A percentile compares a stretch with the other conserved stretches of the same genome.
phyloP scores from a whole-genome alignment of 1,140 invertebrate species.

The Maconellicoccus hirsutus region DNA sequence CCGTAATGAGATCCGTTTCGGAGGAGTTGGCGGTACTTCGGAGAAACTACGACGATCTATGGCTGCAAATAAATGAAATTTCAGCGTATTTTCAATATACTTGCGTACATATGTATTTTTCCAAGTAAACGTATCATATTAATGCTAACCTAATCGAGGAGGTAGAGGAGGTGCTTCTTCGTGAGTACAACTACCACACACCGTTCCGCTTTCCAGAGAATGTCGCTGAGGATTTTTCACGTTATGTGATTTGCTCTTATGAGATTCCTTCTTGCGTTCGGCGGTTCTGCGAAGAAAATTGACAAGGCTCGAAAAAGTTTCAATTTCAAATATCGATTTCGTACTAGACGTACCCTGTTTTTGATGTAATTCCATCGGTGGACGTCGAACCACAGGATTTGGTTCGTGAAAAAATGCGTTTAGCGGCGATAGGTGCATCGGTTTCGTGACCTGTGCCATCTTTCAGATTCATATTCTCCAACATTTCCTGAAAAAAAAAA shows the following conservation, averaged over 20 bases:
- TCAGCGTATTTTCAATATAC: no score
- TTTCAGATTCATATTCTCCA: slow-evolving; percentile 15
- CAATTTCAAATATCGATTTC: background rate
- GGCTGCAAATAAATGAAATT: slow-evolving; percentile 35
- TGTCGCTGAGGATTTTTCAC: background rate
- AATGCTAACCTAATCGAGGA: background rate
- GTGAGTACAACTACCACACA: background rate
- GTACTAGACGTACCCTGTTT: background rate
- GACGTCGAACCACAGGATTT: background rate
- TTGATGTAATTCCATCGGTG: background rate
- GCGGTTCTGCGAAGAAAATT: slow-evolving; percentile 40
- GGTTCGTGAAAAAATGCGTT: background rate
- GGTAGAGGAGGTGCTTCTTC: slow-evolving; percentile 9
- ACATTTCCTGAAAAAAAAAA: slow-evolving; percentile 18
- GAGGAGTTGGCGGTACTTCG: slow-evolving; percentile 44
- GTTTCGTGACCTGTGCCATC: background rate
- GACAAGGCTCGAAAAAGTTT: background rate
- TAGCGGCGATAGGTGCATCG: background rate
- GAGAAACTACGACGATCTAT: slow-evolving; percentile 41
- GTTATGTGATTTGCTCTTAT: slow-evolving; percentile 45
- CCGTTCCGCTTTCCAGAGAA: background rate
- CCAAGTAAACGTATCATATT: no score
- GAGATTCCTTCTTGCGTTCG: slow-evolving; percentile 40
- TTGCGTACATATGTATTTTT: no score
- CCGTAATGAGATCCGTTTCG: slow-evolving; percentile 41